These are phyloP conservation scores for Urosaurus nigricauda DNA, from an alignment of 2,797 vertebrate genomes.

Conservation along the genomic window DNA sequence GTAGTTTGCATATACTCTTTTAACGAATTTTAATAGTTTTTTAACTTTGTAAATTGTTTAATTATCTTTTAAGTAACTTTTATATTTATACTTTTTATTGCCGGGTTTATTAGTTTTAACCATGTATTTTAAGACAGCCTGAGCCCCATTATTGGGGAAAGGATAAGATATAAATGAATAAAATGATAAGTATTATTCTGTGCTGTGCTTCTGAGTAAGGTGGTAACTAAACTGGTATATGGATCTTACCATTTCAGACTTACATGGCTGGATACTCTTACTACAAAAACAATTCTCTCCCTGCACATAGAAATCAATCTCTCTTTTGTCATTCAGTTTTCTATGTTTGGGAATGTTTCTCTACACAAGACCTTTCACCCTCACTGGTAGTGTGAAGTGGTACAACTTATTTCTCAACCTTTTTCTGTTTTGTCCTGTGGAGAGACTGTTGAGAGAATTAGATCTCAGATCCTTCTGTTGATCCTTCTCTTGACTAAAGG, in stretches of 20 bases:
- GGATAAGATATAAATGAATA: too few species aligned
- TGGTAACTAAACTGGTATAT: background rate
- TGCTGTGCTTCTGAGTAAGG: background rate
- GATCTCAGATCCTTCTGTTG: background rate
- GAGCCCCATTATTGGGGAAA: too few species aligned
- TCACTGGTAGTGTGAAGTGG: background rate
- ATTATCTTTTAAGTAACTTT: too few species aligned
- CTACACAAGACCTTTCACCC: background rate
- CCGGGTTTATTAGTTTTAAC: too few species aligned
- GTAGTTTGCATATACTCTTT: too few species aligned
- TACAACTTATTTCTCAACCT: background rate
- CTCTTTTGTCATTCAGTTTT: background rate
- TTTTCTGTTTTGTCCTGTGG: background rate
- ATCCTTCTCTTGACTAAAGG: background rate
- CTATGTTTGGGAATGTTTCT: background rate
- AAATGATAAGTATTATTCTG: background rate
- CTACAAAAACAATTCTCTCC: background rate
- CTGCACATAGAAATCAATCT: background rate
- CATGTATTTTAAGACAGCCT: too few species aligned
- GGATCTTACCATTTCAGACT: background rate
- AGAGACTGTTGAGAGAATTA: background rate
- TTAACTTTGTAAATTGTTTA: too few species aligned
- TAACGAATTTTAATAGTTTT: too few species aligned
- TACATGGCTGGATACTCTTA: background rate
- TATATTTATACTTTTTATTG: too few species aligned